Conservation (phyloP, 2,888 invertebrate genomes). For the Epinotia nisella region DNA sequence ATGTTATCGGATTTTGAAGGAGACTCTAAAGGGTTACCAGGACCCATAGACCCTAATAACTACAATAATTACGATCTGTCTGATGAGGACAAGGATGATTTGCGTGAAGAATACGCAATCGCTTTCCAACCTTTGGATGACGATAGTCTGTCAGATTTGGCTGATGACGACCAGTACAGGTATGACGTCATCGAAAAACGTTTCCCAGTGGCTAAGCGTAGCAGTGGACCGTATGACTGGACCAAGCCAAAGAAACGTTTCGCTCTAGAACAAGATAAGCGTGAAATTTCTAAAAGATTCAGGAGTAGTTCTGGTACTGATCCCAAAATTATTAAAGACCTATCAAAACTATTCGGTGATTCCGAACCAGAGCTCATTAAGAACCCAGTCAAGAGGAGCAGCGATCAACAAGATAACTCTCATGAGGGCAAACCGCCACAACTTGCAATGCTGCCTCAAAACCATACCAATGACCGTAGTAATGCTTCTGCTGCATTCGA, state of each 20-base stretch:
- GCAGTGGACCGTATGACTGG: conserved; percentile 75
- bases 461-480: conserved; percentile 60
- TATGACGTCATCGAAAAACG: conserved; percentile 83
- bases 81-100: conserved; percentile 75
- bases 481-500: conserved; percentile 57
- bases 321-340: conserved; percentile 88
- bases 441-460: conserved; percentile 60
- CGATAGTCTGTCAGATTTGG: conserved; percentile 68
- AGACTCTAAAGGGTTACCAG: conserved; percentile 58
- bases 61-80: conserved; percentile 70
- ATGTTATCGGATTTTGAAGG: conserved; percentile 65
- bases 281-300: conserved; percentile 66
- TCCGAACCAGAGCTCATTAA: conserved; percentile 72
- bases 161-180: conserved; percentile 74
- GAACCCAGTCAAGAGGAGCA: conserved; percentile 83
- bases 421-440: conserved; percentile 76
- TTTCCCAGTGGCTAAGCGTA: conserved; percentile 88
- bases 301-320: conserved; percentile 85
- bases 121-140: conserved; percentile 81
- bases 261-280: conserved; percentile 65
- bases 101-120: conserved; percentile 77
- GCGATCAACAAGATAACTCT: conserved; percentile 65
- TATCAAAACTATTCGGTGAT: conserved; percentile 87
- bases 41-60: conserved; percentile 58
- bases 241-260: conserved; percentile 68